Evolutionary conservation across 2,888 invertebrate species (phyloP), one percentile per base, ranked within the genome.

Genomic region (Vesta saturnalis): DNA sequence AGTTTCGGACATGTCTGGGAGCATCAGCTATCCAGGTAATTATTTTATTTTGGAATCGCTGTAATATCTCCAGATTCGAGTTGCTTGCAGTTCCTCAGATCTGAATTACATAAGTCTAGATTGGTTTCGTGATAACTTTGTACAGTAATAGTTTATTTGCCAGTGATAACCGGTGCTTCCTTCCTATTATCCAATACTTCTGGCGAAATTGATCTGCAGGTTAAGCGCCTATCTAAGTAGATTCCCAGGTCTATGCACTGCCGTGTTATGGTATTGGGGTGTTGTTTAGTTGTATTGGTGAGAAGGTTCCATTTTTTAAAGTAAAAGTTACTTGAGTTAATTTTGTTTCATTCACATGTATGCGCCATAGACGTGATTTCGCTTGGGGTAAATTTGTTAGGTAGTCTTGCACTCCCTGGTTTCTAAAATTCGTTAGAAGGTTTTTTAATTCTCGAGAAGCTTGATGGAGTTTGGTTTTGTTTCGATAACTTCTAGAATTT

Each of bases 81-180:
- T 22, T 47, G 18, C 59, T 59, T 10, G 43, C 43, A 3, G 59
- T 14, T n/a, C 59, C 39, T 16, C 59, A 43, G 6, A 59, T 43
- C 19, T 59, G 35, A 5, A 43, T 23, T 21, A 39, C 43, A 4
- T 59, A 43, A 2, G 43, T 59, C 43, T 19, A 43, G 30, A 59
- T 43, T 18, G 43, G 43, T 22, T 43, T 59, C 16, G 18, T 14
- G 8, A 59, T 14, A 16, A 23, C 16, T 21, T 59, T 59, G 16
- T 58, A 58, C 10, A 58, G 39, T 12, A 59, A 39, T 14, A 59
- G 10, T 59, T 59, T 59, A 59, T 59, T 59, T 46, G 35, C 59
- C 22, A 43, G 14, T 3, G 43, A 35, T 46, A 43, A 46, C 19
- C 15, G 43, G 19, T 35, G 39, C 2, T 59, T 59, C 46, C 58